Evolutionary conservation across 2,888 invertebrate genomes (phyloP).

Genomic region (Hedychridium roseum): DNA sequence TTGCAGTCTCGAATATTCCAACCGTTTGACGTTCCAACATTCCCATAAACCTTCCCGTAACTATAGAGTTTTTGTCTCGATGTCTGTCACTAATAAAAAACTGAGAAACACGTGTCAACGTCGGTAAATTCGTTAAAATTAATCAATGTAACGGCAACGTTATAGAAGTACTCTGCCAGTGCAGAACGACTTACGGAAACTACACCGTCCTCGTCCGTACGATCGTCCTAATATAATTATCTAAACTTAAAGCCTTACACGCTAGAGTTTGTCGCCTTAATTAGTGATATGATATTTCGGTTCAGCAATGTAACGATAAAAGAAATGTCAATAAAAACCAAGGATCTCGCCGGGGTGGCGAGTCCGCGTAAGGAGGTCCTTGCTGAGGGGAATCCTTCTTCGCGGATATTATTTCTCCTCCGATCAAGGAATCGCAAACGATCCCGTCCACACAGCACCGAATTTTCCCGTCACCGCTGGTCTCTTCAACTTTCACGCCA

Average conservation of each 20-base stretch:
- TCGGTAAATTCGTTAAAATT: background rate
- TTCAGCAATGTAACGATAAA: conserved; percentile 56
- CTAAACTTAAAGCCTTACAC: conserved; percentile 51
- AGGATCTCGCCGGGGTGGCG: conserved; percentile 33
- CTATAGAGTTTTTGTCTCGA: too few species aligned
- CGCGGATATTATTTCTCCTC: conserved; percentile 8
- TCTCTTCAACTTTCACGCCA: conserved; percentile 3
- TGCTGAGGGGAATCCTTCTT: conserved; percentile 47
- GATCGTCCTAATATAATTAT: conserved; percentile 31
- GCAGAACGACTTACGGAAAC: conserved; percentile 9
- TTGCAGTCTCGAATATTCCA: background rate
- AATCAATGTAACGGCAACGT: conserved; percentile 9
- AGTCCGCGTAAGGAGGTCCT: conserved; percentile 39
- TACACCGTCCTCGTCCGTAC: conserved; percentile 3
- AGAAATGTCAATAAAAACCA: conserved; percentile 37
- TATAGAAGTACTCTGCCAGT: conserved; percentile 25
- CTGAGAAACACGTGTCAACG: too few species aligned
- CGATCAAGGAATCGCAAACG: too few species aligned
- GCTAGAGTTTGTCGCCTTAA: conserved; percentile 43
- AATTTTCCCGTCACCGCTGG: too few species aligned
- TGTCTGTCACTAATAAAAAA: too few species aligned
- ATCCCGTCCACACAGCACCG: too few species aligned
- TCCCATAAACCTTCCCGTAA: conserved; percentile 5
- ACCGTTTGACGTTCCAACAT: conserved; percentile 4
- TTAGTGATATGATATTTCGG: conserved; percentile 61